Base-by-base conservation (phyloP, 2,888 invertebrate genomes). In the Isotomurus palustris region DNA sequence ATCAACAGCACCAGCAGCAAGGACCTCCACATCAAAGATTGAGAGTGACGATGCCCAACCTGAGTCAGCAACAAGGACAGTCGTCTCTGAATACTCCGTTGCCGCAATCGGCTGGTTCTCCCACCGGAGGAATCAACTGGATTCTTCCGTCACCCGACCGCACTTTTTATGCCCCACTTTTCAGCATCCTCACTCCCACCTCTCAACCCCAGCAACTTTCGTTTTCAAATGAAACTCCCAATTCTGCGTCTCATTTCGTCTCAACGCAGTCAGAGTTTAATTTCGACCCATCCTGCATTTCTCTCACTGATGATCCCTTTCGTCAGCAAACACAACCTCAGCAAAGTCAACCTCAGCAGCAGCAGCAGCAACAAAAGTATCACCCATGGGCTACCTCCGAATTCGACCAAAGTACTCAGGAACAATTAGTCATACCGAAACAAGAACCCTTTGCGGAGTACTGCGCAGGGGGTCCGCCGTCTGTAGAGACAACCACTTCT, bases 101-200 rank as follows among this genome's bases (percentile, higher is more conserved):
- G 77, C 76, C 58, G 70, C 75, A 52, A 74, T 73, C 62, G 76
- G 76, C 73, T 64, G 82, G 75, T 76, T 74, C 64, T 74, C 74
- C 71, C 77, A 73, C 77, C 72, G 62, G 75, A 64, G 80, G 77
- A 66, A 79, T 83, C 72, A 83, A 79, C 72, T 90, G 85, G 86
- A 82, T 86, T 71, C 79, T 88, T 62, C 86, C 83, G 22, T 82
- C 82, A 67, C 82, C 83, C 32, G 83, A 84, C 71, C 83, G 84
- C 72, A 81, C 83, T 4, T 77, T 84, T 56, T 80, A 80, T 71
- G 82, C 82, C 71, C 83, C 83, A 3, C 80, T 83, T 76, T 83
- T 83, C 71, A 80, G 81, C 43, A 75, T 84, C 60, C 79, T 86
- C 63, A 84, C 84, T n/a, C 71, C 69, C 4, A 60, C 68, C 22